Percentiles rank a stretch among this genome's conserved stretches.
phyloP scores from a whole-genome alignment of 2,888 invertebrate genomes.

The Xanthostigma xanthostigma region DNA sequence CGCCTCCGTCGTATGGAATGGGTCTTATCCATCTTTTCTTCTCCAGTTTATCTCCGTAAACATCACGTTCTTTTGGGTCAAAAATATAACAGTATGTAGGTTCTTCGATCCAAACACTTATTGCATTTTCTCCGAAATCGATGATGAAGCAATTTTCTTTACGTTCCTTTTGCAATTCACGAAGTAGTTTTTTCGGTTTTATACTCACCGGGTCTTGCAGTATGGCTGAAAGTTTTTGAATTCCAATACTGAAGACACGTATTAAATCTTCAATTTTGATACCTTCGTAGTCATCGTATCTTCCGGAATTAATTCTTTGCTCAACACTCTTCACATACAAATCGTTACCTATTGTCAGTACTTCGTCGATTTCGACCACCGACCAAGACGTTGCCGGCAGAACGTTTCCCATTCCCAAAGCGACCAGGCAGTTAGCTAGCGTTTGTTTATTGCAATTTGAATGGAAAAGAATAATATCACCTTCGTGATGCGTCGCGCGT shows the following conservation, averaged over 20 bases:
- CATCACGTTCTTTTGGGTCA: neutral
- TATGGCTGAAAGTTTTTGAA: too few species aligned
- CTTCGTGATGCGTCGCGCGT: constrained; percentile 19
- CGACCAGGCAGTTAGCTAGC: constrained; percentile 23
- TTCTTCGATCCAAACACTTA: too few species aligned
- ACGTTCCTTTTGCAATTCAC: too few species aligned
- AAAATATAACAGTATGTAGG: neutral
- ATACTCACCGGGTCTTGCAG: too few species aligned
- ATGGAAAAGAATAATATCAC: constrained; percentile 6
- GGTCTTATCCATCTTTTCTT: neutral
- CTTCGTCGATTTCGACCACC: constrained; percentile 21
- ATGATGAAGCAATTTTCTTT: too few species aligned
- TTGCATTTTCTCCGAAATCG: too few species aligned
- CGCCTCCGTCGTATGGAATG: too few species aligned
- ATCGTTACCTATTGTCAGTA: constrained; percentile 23
- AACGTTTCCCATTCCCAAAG: constrained; percentile 22
- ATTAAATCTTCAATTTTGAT: too few species aligned
- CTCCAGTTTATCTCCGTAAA: neutral
- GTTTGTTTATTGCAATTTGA: constrained; percentile 22
- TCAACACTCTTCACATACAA: constrained; percentile 15
- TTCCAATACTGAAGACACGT: too few species aligned
- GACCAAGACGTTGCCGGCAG: constrained; percentile 21
- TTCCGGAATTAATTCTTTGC: too few species aligned
- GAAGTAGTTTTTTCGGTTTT: too few species aligned
- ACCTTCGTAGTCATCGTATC: too few species aligned